Conservation (phyloP, 2,113 vertebrate genomes). For the Pelecanoides urinatrix region DNA sequence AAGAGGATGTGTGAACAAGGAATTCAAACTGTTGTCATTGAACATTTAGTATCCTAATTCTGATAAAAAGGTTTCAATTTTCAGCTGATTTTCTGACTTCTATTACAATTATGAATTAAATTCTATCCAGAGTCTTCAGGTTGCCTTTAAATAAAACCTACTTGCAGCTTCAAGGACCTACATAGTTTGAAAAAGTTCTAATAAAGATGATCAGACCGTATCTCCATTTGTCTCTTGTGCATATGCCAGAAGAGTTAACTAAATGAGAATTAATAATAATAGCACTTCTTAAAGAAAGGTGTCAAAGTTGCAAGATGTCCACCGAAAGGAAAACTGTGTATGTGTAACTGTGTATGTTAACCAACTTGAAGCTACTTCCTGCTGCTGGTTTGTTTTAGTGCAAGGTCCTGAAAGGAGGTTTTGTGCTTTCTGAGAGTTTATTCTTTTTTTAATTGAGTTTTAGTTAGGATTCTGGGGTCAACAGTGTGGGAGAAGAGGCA, state of each 20-base stretch:
- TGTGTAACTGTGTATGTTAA: not conserved
- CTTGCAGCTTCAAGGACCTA: not conserved
- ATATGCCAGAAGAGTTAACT: not conserved
- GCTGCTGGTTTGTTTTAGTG: not conserved
- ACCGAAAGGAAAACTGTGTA: not conserved
- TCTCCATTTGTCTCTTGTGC: not conserved
- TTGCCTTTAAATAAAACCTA: not conserved
- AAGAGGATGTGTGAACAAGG: not conserved
- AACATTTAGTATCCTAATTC: not conserved
- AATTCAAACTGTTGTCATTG: not conserved
- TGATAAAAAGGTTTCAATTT: not conserved
- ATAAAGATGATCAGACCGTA: accelerated
- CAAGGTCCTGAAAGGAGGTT: not conserved
- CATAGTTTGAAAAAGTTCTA: not conserved
- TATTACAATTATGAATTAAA: not conserved
- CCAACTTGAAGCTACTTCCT: not conserved
- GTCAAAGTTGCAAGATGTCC: not conserved
- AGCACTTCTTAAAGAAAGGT: not conserved
- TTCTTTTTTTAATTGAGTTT: not conserved
- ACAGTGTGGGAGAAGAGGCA: not conserved
- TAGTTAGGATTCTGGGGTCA: not conserved
- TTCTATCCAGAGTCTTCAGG: not conserved
- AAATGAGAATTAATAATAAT: not conserved
- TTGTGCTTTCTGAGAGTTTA: not conserved
- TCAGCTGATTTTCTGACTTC: not conserved